phyloP scores from a whole-genome alignment of 2,888 invertebrate genomes.

The Chrysolina americana region DNA sequence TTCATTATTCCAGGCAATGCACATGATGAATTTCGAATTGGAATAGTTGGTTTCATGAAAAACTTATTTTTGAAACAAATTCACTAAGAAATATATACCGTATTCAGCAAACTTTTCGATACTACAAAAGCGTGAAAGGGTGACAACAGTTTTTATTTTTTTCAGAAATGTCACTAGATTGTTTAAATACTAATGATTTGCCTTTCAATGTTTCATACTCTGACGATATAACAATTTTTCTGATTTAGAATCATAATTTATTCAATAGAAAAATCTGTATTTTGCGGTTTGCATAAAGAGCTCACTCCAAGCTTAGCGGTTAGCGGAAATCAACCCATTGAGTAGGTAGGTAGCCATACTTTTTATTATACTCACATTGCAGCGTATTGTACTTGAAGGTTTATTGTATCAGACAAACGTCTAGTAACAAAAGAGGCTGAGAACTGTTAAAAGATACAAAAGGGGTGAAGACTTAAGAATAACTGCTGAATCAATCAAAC shows the following conservation, averaged over 20 bases:
- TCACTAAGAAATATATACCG: no score
- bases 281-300: neutral
- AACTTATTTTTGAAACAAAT: no score
- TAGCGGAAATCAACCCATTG: neutral
- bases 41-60: neutral
- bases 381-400: slow-evolving; percentile 4
- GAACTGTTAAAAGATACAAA: slow-evolving; percentile 44
- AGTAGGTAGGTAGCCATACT: slow-evolving; percentile 3
- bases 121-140: no score
- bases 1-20: neutral
- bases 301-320: neutral
- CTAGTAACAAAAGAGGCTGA: slow-evolving; percentile 11
- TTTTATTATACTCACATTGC: neutral
- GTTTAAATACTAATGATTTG: no score
- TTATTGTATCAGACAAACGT: slow-evolving; percentile 23
- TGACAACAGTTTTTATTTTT: no score
- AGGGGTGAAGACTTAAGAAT: slow-evolving; percentile 45
- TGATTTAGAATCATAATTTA: neutral
- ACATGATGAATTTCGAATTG: neutral
- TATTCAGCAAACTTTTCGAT: no score
- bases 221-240: neutral
- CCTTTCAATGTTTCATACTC: neutral
- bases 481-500: slow-evolving; percentile 49
- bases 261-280: neutral
- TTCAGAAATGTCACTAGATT: no score